phyloP scores from a whole-genome alignment of 2,797 vertebrate species.

The Calcarius lapponicus region DNA sequence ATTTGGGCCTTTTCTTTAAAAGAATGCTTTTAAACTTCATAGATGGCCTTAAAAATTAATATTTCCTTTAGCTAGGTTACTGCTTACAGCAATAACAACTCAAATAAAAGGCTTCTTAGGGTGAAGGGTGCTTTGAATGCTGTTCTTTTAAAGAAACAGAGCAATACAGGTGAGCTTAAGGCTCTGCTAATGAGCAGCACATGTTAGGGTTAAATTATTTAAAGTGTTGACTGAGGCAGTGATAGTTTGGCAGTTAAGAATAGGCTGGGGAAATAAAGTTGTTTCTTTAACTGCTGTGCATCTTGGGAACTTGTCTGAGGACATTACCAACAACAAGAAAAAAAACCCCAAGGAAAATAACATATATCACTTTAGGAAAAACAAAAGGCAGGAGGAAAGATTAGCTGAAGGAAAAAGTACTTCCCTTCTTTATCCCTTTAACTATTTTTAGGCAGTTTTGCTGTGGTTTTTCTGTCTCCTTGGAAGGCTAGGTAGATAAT shows the following conservation, averaged over 20 bases:
- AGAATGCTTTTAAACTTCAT: conserved; percentile 18
- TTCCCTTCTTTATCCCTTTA: background rate
- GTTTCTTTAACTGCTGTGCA: background rate
- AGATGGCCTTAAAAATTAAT: conserved; percentile 3
- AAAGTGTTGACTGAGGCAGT: background rate
- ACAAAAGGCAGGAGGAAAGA: background rate
- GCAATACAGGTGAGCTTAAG: conserved; percentile 37
- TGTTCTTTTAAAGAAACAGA: conserved; percentile 21
- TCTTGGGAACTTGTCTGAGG: background rate
- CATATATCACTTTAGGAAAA: background rate
- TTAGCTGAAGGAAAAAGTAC: background rate
- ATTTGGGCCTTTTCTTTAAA: background rate
- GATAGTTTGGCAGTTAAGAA: background rate
- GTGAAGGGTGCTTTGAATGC: conserved; percentile 29
- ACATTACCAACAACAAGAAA: background rate
- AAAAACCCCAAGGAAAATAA: background rate
- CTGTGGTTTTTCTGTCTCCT: background rate
- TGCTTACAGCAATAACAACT: conserved; percentile 38
- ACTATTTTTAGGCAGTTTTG: background rate
- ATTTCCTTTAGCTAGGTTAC: conserved; percentile 34
- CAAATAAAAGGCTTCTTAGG: conserved; percentile 43
- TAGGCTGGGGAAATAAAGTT: background rate
- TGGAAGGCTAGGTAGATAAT: background rate
- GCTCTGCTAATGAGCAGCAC: conserved; percentile 56
- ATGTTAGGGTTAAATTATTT: conserved; percentile 37